These are phyloP conservation scores for Dromococcyx pavoninus DNA, from an alignment of 2,797 vertebrate genomes.

Conservation along the genomic window DNA sequence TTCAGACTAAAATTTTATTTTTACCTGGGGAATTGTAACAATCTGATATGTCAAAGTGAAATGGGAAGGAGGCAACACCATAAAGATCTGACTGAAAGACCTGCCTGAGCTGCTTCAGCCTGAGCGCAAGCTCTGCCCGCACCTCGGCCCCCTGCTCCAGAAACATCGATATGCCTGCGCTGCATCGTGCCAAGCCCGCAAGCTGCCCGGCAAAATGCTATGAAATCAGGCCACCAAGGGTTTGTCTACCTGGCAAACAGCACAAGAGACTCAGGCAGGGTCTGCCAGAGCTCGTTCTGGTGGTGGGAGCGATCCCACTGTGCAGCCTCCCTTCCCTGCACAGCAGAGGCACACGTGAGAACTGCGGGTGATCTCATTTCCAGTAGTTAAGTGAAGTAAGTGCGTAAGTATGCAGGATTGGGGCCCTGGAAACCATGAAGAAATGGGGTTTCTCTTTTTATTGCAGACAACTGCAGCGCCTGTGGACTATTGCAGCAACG, in stretches of 20 bases:
- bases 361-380: constrained; percentile 67
- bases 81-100: background rate
- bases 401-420: constrained; percentile 64
- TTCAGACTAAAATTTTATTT: background rate
- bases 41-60: background rate
- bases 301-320: background rate
- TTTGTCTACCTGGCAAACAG: background rate
- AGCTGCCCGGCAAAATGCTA: background rate
- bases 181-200: fast-evolving
- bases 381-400: constrained; percentile 69
- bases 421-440: constrained; percentile 67
- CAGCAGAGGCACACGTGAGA: constrained; percentile 46
- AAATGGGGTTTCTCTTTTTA: constrained; percentile 62
- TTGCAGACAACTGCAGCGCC: constrained; percentile 42
- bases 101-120: fast-evolving
- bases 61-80: background rate
- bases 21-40: background rate
- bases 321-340: background rate
- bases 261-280: background rate
- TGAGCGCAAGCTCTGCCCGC: fast-evolving
- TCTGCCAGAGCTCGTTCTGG: background rate
- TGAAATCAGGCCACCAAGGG: background rate
- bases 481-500: constrained; percentile 6
- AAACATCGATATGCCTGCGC: fast-evolving
- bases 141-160: fast-evolving